Base-by-base conservation (phyloP, 2,888 invertebrate species). In the Microlaimidae sp. region DNA sequence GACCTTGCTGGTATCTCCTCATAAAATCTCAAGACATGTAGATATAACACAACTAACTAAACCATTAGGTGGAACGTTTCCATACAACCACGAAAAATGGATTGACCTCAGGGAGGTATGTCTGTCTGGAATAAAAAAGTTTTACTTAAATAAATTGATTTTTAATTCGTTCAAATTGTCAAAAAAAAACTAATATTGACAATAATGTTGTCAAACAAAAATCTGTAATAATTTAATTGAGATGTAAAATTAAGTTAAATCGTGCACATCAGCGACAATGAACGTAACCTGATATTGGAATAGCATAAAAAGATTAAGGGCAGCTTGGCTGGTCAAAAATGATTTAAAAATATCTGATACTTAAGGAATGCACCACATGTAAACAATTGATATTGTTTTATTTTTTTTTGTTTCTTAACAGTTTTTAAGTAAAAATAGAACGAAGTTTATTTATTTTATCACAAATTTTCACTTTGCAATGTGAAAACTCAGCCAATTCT, bases 41-140 rank as follows among this genome's bases (percentile, higher is more conserved):
- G 81, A 82, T 64, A 73, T 75, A 57, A 75, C 77, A 51, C 81
- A 83, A 70, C 74, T 85, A 65, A 82, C 83, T 46, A 76, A 77
- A 57, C 81, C 82, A 62, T 74, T 85, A 58, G 82, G 81, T 55
- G 85, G 85, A 52, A 77, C 76, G 55, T 78, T 81, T 68, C 72
- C 76, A 56, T 83, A 82, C 72, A 78, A 81, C 69, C 82, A 83
- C 69, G 76, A 78, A 52, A 75, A 77, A 61, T 85, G 85, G 85
- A 77, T 83, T 60, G 78, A 81, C 62, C 81, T 79, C 67, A 77
- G 83, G 72, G 76, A 82, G 76, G 85, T 84, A 74, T 74, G 77
- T 52, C 52, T 17, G 5, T 56, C n/a, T n/a, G n/a, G n/a, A 13
- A 17, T 26, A 25, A 38, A 38, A 38, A 10, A 38, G n/a, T 13